These are phyloP conservation scores for Cheirogaleus major DNA, from an alignment of 2,797 vertebrate species.

Conservation along the genomic window DNA sequence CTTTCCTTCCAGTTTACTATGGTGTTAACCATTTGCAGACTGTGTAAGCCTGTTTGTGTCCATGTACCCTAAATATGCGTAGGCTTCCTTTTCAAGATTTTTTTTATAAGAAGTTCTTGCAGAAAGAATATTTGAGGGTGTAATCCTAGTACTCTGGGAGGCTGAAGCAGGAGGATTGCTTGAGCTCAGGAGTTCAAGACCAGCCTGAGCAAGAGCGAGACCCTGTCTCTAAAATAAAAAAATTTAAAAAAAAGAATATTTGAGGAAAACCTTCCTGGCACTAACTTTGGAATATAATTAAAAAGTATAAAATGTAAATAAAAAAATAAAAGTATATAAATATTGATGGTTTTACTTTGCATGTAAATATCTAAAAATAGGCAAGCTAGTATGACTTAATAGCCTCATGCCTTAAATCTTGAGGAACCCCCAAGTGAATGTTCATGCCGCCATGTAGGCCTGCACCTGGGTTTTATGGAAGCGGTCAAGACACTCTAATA, in stretches of 20 bases:
- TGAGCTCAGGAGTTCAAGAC: too few relatives aligned
- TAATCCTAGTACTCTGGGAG: too few relatives aligned
- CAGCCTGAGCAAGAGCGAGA: too few relatives aligned
- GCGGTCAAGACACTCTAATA: background rate
- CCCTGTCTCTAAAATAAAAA: too few relatives aligned
- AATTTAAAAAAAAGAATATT: slow-evolving; percentile 44
- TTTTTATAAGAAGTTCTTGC: slow-evolving; percentile 25
- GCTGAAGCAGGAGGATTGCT: too few relatives aligned
- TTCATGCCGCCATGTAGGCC: background rate
- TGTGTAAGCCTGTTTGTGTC: background rate
- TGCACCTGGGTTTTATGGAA: background rate
- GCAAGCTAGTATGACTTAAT: background rate
- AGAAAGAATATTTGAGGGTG: slow-evolving; percentile 41
- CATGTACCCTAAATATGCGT: slow-evolving; percentile 40
- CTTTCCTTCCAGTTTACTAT: slow-evolving; percentile 52
- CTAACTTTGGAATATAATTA: slow-evolving; percentile 57
- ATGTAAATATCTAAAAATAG: slow-evolving; percentile 20
- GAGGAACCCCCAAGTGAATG: background rate
- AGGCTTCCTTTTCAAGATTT: slow-evolving; percentile 4
- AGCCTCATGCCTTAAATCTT: background rate
- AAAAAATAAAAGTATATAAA: slow-evolving; percentile 39
- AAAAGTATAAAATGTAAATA: slow-evolving; percentile 36
- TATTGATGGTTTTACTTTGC: background rate
- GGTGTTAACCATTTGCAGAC: slow-evolving; percentile 47
- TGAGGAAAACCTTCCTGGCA: background rate